phyloP scores from a whole-genome alignment of 2,797 vertebrate genomes.

The Atherinosoma microstoma region DNA sequence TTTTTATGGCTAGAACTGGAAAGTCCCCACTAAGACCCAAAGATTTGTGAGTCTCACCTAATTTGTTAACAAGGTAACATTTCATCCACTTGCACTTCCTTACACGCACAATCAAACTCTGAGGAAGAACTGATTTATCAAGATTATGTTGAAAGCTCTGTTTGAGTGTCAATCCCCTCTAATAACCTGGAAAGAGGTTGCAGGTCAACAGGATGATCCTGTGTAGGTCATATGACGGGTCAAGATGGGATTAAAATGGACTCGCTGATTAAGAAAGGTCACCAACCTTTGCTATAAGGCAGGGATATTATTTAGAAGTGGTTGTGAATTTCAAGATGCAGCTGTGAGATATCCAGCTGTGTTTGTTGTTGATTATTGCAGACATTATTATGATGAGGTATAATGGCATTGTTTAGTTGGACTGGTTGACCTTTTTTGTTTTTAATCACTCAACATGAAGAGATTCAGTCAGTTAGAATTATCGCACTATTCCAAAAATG shows the following conservation, averaged over 20 bases:
- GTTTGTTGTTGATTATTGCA: constrained; percentile 1
- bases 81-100: constrained; percentile 49
- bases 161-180: constrained; percentile 62
- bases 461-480: background rate
- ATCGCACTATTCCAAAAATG: too few relatives aligned
- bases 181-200: constrained; percentile 58
- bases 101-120: constrained; percentile 15
- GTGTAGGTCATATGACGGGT: constrained; percentile 61
- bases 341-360: constrained; percentile 4
- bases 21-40: constrained; percentile 44
- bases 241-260: constrained; percentile 46
- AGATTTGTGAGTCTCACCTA: constrained; percentile 49
- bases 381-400: background rate
- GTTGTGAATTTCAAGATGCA: constrained; percentile 8
- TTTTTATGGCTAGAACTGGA: constrained; percentile 32
- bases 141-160: constrained; percentile 41
- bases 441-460: background rate
- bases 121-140: constrained; percentile 55
- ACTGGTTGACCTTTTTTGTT: background rate
- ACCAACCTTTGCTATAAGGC: constrained; percentile 40
- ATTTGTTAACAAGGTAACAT: constrained; percentile 67
- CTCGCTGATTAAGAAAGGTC: constrained; percentile 53
- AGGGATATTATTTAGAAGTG: constrained; percentile 30
- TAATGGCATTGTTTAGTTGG: background rate
- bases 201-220: constrained; percentile 66